Base-by-base conservation (phyloP, 2,113 vertebrate genomes). In the Aphyosemion australe region DNA sequence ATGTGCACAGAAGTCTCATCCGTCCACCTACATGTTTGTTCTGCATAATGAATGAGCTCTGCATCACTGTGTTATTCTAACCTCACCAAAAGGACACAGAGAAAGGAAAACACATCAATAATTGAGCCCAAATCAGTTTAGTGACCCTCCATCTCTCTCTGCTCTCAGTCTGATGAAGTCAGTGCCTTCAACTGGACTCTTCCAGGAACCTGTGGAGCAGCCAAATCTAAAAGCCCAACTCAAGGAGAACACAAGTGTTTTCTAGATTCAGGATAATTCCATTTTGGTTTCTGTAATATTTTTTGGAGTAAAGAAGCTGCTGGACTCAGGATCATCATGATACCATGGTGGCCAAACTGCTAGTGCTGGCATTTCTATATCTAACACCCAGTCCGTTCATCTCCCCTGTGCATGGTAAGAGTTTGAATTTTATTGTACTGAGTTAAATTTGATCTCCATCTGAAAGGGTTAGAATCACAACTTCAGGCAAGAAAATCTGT, bases 101-200 rank as follows among this genome's bases (percentile, higher is more conserved):
- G 70, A 89, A 79, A 85, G 78, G 77, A 81, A 89, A 84, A 81
- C 31, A 53, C 71, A 85, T 91, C 48, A 89, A 91, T 91, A 83
- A 91, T 89, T 88, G 31, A 91, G 46, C 32, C 53, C 68, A 91
- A 91, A 91, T 91, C 89, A 89, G 88, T 88, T 87, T 82, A 76
- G 65, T 80, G 72, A 72, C 48, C 80, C 68, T 78, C 16, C 16
- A 31, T 78, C 45, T 65, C 62, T 84, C 80, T 78, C 76, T 83
- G 72, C 80, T 85, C 80, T 88, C 87, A 83, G 86, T 82, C 56
- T 49, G 54, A 70, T 83, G 65, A 84, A 82, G 86, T 78, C 84
- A 78, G 59, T 50, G 66, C 60, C 64, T 78, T 45, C 43, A 58
- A 57, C 53, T 59, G 70, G 74, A 75, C 67, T 85, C 82, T 72